phyloP scores from a whole-genome alignment of 1,140 invertebrate species.

The Brachionus plicatilis region DNA sequence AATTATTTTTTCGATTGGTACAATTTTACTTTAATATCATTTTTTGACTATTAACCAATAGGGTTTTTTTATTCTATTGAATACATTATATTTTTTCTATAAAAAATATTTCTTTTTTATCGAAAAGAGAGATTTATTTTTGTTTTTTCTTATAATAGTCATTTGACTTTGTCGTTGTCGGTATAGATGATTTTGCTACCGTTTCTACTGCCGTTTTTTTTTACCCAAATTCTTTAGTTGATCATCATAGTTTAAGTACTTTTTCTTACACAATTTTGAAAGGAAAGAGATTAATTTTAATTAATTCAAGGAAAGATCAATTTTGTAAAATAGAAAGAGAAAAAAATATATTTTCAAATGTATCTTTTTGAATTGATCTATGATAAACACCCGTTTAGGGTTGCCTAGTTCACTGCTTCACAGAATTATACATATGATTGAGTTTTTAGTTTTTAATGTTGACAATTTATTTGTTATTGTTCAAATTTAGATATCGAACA shows the following conservation, averaged over 20 bases:
- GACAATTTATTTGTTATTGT: too few species aligned
- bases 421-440: too few species aligned
- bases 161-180: conserved; percentile 37
- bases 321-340: neutral
- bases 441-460: too few species aligned
- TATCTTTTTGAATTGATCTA: neutral
- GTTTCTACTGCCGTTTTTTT: conserved; percentile 8
- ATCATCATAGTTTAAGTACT: neutral
- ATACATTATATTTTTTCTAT: neutral
- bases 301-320: neutral
- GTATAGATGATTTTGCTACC: conserved; percentile 11
- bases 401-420: too few species aligned
- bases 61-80: neutral
- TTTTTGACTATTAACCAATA: neutral
- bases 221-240: neutral
- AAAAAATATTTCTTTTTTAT: conserved; percentile 24
- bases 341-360: neutral
- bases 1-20: neutral
- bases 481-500: too few species aligned
- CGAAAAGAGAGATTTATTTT: neutral
- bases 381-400: neutral
- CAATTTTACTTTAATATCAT: neutral
- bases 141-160: conserved; percentile 4
- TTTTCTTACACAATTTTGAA: neutral
- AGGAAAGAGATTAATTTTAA: neutral